These are phyloP conservation scores for Delphinapterus leucas DNA, from an alignment of 2,113 vertebrate species.

Conservation along the genomic window DNA sequence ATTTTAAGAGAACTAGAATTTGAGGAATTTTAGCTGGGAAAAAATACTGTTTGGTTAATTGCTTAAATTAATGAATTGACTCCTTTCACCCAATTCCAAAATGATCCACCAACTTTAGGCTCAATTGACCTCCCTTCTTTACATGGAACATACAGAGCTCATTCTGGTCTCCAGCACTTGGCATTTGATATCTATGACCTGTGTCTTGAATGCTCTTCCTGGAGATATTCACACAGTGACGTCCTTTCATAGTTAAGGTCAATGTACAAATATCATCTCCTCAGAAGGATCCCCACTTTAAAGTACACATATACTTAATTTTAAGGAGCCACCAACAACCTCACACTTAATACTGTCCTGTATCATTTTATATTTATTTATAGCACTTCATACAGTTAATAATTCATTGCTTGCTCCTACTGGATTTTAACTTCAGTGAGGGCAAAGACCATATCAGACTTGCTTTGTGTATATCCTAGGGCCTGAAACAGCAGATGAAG, in stretches of 20 bases:
- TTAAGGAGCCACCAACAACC: neutral
- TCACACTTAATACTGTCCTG: neutral
- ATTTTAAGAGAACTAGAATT: neutral
- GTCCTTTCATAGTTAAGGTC: neutral
- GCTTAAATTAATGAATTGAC: neutral
- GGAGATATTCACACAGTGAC: neutral
- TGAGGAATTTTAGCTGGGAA: neutral
- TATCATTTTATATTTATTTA: neutral
- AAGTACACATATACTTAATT: neutral
- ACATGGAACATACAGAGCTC: fast-evolving
- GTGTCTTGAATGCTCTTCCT: neutral
- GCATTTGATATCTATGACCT: neutral
- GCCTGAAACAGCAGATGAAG: neutral
- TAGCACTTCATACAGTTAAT: neutral
- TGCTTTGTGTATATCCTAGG: neutral
- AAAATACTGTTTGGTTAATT: neutral
- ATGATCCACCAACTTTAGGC: neutral
- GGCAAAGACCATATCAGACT: neutral
- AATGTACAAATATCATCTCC: neutral
- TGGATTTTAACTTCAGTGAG: neutral
- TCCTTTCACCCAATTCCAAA: neutral
- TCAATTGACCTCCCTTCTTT: neutral
- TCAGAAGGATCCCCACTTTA: neutral
- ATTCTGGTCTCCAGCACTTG: neutral
- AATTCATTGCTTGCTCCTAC: neutral